phyloP scores from a whole-genome alignment of 2,113 vertebrate genomes.

The Apus apus region DNA sequence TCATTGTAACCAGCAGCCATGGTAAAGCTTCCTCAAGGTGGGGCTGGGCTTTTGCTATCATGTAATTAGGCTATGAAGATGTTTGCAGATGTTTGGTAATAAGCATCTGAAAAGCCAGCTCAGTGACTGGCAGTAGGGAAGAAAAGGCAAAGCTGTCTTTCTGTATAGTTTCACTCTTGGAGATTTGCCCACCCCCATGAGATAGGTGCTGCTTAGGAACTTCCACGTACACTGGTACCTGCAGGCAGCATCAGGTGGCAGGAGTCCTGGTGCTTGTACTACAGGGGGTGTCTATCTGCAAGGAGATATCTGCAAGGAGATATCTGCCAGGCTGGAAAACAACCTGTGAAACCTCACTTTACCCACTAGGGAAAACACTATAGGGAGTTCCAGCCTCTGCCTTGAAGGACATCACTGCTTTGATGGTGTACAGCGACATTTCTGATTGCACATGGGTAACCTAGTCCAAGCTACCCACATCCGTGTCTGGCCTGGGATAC shows the following conservation, averaged over 20 bases:
- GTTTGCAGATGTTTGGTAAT: background rate
- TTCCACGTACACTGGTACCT: fast-evolving
- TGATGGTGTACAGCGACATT: background rate
- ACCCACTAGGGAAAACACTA: background rate
- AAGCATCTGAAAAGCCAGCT: background rate
- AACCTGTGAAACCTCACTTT: background rate
- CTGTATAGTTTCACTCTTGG: background rate
- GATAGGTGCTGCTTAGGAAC: background rate
- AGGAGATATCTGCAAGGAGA: background rate
- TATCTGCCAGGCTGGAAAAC: background rate
- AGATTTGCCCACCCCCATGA: background rate
- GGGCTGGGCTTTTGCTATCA: background rate
- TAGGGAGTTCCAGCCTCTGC: background rate
- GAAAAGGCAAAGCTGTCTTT: background rate
- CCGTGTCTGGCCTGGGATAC: background rate
- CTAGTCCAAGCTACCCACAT: background rate
- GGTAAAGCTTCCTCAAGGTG: background rate
- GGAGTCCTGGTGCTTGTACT: background rate
- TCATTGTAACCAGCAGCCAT: background rate
- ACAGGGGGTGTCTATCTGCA: background rate
- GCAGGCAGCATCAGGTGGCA: background rate
- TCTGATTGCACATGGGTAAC: background rate
- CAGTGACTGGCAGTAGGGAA: background rate
- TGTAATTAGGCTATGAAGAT: background rate
- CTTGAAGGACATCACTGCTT: background rate